Conservation (phyloP, 2,113 vertebrate species). For the Tetrao urogallus region DNA sequence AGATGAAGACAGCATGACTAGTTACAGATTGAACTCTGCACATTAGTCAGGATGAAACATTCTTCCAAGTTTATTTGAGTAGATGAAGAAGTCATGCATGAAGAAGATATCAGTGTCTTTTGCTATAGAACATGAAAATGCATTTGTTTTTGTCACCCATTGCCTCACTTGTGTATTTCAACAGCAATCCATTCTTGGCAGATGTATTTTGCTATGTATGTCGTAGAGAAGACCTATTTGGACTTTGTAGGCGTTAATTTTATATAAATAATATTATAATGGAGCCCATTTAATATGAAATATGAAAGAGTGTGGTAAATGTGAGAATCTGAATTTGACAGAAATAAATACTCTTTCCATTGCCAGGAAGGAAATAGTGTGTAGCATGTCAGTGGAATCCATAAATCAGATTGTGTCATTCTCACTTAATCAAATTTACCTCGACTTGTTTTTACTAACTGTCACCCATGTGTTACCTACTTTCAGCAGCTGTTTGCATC, state of each 20-base stretch:
- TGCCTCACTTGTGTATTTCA: constrained; percentile 26
- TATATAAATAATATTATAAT: constrained; percentile 18
- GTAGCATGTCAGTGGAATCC: background rate
- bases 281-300: background rate
- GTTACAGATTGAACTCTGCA: constrained; percentile 4
- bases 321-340: background rate
- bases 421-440: constrained; percentile 52
- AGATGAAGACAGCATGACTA: constrained; percentile 6
- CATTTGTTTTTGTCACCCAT: constrained; percentile 35
- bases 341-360: constrained; percentile 23
- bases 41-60: constrained; percentile 25
- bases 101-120: constrained; percentile 52
- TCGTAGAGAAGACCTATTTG: background rate
- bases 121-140: constrained; percentile 43
- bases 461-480: background rate
- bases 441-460: constrained; percentile 50
- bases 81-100: constrained; percentile 56
- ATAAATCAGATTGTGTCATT: constrained; percentile 38
- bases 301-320: background rate
- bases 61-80: constrained; percentile 30
- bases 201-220: background rate
- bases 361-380: background rate
- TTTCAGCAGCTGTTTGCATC: constrained; percentile 42
- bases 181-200: background rate
- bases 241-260: constrained; percentile 4